Conservation (phyloP, 2,888 invertebrate genomes). For the Metacarcinus magister region DNA sequence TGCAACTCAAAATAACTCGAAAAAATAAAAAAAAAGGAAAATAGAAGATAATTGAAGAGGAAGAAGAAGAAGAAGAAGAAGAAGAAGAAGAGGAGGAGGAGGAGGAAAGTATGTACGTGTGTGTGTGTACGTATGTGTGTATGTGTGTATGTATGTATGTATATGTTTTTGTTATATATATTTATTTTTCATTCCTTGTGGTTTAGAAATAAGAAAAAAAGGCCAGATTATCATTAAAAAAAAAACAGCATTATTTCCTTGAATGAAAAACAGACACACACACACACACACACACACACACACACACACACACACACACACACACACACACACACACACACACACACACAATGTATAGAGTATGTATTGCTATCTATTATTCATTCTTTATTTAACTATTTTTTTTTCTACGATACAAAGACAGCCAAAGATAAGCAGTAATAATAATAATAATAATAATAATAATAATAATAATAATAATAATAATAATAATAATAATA, state of each 20-base stretch:
- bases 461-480: conserved; percentile 59
- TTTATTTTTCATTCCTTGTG: too few relatives aligned
- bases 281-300: too few relatives aligned
- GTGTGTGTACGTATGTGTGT: conserved; percentile 44
- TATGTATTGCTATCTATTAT: not conserved
- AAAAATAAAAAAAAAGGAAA: not conserved
- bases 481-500: conserved; percentile 23
- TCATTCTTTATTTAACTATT: too few relatives aligned
- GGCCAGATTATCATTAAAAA: too few relatives aligned
- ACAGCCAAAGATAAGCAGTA: not conserved
- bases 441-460: conserved; percentile 60
- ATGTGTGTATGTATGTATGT: conserved; percentile 50
- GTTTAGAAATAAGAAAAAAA: too few relatives aligned
- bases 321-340: not conserved
- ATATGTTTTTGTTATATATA: conserved; percentile 9
- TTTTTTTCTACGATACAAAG: too few relatives aligned
- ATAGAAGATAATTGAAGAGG: not conserved
- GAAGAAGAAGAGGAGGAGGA: not conserved
- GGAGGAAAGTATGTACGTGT: not conserved
- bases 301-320: not conserved
- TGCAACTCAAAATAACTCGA: too few relatives aligned
- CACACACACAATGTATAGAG: not conserved
- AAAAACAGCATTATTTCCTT: not conserved
- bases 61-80: not conserved
- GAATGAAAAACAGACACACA: not conserved